phyloP scores from a whole-genome alignment of 2,113 vertebrate genomes.

The Gila orcuttii region DNA sequence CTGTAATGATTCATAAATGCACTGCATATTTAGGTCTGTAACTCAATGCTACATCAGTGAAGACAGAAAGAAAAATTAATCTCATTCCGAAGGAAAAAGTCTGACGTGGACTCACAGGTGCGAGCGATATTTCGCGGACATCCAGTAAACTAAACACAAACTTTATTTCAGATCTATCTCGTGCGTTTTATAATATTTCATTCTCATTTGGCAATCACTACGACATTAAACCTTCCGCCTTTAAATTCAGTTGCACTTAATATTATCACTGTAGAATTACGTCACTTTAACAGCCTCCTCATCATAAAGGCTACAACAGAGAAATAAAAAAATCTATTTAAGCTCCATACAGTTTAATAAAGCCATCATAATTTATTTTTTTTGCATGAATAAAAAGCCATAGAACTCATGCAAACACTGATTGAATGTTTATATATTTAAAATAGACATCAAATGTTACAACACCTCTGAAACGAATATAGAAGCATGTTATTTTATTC shows the following conservation, averaged over 20 bases:
- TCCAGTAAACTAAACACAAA: slow-evolving; percentile 6
- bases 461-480: not conserved
- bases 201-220: slow-evolving; percentile 43
- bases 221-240: slow-evolving; percentile 44
- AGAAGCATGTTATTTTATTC: not conserved
- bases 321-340: slow-evolving; percentile 61
- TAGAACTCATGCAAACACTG: slow-evolving; percentile 33
- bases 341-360: slow-evolving; percentile 13
- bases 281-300: slow-evolving; percentile 42
- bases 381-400: slow-evolving; percentile 30
- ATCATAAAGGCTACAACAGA: slow-evolving; percentile 44
- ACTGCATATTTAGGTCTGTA: slow-evolving; percentile 44
- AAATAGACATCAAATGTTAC: slow-evolving; percentile 61
- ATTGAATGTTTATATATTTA: slow-evolving; percentile 50
- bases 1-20: slow-evolving; percentile 39
- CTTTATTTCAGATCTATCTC: not conserved
- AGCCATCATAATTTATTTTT: slow-evolving; percentile 49
- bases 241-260: slow-evolving; percentile 47
- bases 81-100: slow-evolving; percentile 23
- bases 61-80: slow-evolving; percentile 29
- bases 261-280: slow-evolving; percentile 39
- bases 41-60: slow-evolving; percentile 44
- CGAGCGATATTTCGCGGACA: not conserved
- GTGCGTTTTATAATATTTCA: slow-evolving; percentile 24
- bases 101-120: slow-evolving; percentile 11